Evolutionary conservation across 2,888 invertebrate species (phyloP), one percentile per base, ranked within the genome.

Genomic region (Eupeodes latifasciatus): DNA sequence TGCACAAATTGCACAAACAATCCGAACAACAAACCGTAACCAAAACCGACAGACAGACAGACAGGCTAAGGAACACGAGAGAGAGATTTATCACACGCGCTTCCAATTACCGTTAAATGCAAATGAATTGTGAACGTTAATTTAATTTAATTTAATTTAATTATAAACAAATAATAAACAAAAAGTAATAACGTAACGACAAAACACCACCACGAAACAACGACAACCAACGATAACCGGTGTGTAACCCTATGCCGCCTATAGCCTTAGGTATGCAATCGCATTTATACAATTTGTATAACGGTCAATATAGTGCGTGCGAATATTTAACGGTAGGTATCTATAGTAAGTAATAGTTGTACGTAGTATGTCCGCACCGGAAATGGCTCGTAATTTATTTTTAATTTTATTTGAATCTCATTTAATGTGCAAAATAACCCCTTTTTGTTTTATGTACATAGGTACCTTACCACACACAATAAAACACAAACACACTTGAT

Each of bases 71-170:
- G 5, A 19, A 55, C 5, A 71, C 19, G 12, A 67, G 75, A 57
- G 75, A 80, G 78, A 47, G 75, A 80, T 87, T 82, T 86, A 86
- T 82, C 76, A 83, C 82, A 27, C 81, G 67, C 67, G 77, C 59
- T 57, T 77, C 64, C 80, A 84, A 84, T 81, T 80, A 87, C 87
- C 67, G 72, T 81, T n/a, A 78, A 75, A 78, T 49, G 34, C 71
- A 72, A 51, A 75, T 62, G 55, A 81, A 79, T 57, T 74, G 55
- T 80, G 27, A 88, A 71, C 81, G 87, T 88, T 85, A 88, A 88
- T 85, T 88, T 81, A 88, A 88, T 88, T 88, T 81, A 88, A 88
- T 88, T 88, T 88, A 84, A 88, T 88, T 88, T 88, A 84, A 88
- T 85, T 81, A 81, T 81, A 85, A 81, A 74, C 81, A 81, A 82